Evolutionary conservation across 2,113 vertebrate genomes (phyloP), one percentile per base, ranked within the genome.

Genomic region (Cyanistes caeruleus): DNA sequence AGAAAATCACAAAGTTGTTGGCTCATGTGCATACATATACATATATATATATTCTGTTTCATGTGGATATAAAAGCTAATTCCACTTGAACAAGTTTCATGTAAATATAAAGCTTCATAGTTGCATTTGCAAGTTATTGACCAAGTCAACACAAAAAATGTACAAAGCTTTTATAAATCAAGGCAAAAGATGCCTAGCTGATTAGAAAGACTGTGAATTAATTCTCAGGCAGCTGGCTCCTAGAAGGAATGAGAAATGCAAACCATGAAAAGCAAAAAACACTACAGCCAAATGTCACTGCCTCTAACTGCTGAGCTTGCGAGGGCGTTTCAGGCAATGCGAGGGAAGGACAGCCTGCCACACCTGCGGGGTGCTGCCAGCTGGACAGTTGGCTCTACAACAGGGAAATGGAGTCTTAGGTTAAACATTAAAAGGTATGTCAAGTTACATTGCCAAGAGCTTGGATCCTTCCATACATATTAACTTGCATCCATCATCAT

Each of bases 311-410:
- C 90, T 92, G 92, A 93, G 94, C 53, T 86, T 74, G 72, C 6
- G 15, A 94, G 93, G 78, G 72, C 83, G 86, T 95, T 90, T 86
- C 72, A 83, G 95, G 93, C 79, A 85, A 83, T 2, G 46, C 5
- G 21, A 55, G 35, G 41, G 55, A 76, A 93, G 67, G 75, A 93
- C 87, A 95, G 87, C 21, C 64, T 88, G 94, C 43, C 63, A 63
- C 90, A 86, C 90, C 79, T 91, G 93, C 5, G 0, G 78, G 93
- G 74, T 80, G 92, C 89, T 96, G 91, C 82, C 87, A 90, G 6
- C 85, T 55, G 48, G 35, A 63, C 84, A 69, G 5, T 59, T 73
- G 84, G 51, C 74, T 92, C 69, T 16, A 8, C 81, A 37, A 43
- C 52, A 77, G 53, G 35, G 17, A 76, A 76, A 82, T 2, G 8